These are phyloP conservation scores for Syngnathus typhle DNA, from an alignment of 2,113 vertebrate genomes.

Conservation along the genomic window DNA sequence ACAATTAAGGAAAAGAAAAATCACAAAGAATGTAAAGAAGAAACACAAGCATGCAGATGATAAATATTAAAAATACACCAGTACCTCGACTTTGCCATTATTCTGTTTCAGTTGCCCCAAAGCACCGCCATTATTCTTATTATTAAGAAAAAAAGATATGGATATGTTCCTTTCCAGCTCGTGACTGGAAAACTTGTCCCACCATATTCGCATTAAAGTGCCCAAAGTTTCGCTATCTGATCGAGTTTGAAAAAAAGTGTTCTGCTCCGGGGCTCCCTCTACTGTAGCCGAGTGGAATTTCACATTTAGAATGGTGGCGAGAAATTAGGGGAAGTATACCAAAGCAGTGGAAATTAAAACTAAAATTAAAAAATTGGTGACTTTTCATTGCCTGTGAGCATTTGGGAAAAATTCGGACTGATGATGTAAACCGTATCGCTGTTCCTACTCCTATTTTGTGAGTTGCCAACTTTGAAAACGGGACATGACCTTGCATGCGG, in stretches of 20 bases:
- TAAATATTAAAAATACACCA: not conserved
- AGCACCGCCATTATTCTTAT: not conserved
- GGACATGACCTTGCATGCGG: no score
- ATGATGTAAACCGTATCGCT: no score
- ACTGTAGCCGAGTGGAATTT: not conserved
- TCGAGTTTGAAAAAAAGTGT: not conserved
- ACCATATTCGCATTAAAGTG: not conserved
- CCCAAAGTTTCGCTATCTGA: not conserved
- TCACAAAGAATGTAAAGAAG: conserved; percentile 2
- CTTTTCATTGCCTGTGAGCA: no score
- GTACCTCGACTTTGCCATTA: not conserved
- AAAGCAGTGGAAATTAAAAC: no score
- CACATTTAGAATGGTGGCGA: not conserved
- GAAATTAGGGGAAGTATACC: no score
- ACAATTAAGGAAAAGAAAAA: conserved; percentile 8
- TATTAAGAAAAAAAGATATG: not conserved
- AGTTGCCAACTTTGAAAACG: no score
- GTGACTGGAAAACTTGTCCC: not conserved
- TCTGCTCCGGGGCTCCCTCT: not conserved
- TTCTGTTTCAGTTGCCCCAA: not conserved
- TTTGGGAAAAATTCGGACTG: no score
- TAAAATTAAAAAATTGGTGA: no score
- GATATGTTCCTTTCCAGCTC: no score
- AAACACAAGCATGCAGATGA: conserved; percentile 8
- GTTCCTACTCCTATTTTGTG: no score